phyloP scores from a whole-genome alignment of 2,113 vertebrate species.

The Bos taurus region DNA sequence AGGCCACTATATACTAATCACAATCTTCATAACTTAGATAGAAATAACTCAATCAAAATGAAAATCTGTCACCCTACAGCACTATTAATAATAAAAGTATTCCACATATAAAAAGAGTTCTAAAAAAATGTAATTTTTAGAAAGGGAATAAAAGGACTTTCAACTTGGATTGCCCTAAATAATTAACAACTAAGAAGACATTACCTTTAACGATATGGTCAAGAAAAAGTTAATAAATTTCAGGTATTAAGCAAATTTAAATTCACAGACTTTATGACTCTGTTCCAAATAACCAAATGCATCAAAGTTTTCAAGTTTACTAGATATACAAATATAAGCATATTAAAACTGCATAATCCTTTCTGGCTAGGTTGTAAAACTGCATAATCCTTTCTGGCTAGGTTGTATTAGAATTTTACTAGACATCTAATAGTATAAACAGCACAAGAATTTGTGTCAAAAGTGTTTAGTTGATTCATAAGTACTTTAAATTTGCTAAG shows the following conservation, averaged over 20 bases:
- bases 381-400: background rate
- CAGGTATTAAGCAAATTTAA: constrained; percentile 5
- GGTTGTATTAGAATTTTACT: background rate
- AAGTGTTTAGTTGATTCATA: background rate
- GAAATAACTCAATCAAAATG: constrained; percentile 11
- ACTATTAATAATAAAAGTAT: constrained; percentile 1
- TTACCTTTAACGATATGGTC: background rate
- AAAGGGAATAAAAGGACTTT: background rate
- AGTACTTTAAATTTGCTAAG: constrained; percentile 6
- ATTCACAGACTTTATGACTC: background rate
- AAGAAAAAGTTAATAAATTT: background rate
- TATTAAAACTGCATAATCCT: background rate
- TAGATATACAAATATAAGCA: background rate
- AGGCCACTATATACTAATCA: background rate
- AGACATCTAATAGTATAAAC: background rate
- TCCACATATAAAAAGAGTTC: background rate
- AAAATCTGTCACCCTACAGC: background rate
- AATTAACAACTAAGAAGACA: background rate
- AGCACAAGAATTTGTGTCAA: background rate
- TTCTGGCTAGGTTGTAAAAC: background rate
- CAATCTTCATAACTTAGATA: background rate
- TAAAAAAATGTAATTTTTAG: constrained; percentile 18
- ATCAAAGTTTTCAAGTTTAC: background rate
- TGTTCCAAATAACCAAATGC: background rate
- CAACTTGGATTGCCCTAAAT: background rate